Evolutionary conservation across 2,797 vertebrate genomes (phyloP), one percentile per base, ranked within the genome.

Genomic region (Sphenopsis melanotis): DNA sequence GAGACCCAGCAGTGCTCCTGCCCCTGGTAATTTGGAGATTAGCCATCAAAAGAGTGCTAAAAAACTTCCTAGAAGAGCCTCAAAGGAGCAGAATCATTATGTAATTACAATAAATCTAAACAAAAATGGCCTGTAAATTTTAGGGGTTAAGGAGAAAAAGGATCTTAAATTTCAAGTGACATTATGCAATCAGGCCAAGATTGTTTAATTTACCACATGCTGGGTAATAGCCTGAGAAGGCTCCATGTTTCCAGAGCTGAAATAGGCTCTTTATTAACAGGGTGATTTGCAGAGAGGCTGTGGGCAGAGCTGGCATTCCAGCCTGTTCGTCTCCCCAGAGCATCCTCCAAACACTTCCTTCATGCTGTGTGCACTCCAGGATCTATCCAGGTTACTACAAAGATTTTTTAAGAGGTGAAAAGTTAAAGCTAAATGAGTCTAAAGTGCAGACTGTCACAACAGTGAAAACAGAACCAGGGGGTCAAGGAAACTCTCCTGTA

Each of bases 171-270:
- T 96, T 96, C 83, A 83, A 96, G 81, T 89, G 92, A 95, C 83
- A 66, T 96, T 89, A 94, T 84, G 90, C 86, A 97, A 96, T 97
- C 96, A 96, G 93, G 75, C 74, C 92, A 89, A 90, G 94, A 95
- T 74, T 95, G 95, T 94, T 97, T 95, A 96, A 97, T 97, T 96
- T 96, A 97, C 96, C 94, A 95, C 96, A 95, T 50, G 95, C 96
- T 94, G 96, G 81, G 92, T 97, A 95, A 97, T 87, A 94, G 94
- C 76, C 84, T 83, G 78, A 95, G 90, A 95, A 93, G 83, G 47
- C 74, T 94, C 83, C 68, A 50, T 64, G 94, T 92, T 95, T 96
- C 92, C 88, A 95, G 81, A 92, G 37, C 86, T 89, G 92, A 96
- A 96, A 94, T 53, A 92, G 60, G 78, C 83, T 95, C 95, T 94